phyloP scores from a whole-genome alignment of 2,888 invertebrate genomes.

The Isoperla grammatica region DNA sequence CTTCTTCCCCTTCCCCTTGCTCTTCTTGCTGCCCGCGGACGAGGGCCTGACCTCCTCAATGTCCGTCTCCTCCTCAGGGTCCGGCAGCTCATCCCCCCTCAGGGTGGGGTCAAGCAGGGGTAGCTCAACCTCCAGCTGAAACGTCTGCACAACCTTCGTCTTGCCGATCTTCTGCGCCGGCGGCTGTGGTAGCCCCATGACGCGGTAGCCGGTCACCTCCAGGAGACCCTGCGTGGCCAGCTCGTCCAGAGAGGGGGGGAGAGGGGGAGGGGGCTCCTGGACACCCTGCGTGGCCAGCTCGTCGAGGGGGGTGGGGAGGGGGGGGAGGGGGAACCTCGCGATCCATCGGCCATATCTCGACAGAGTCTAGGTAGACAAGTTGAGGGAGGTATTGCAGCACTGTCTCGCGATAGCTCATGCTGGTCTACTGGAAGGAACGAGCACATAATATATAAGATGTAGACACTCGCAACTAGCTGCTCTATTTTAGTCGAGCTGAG shows the following conservation, averaged over 20 bases:
- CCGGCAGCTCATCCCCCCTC: slow-evolving; percentile 44
- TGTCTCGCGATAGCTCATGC: slow-evolving; percentile 46
- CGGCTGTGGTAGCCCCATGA: slow-evolving; percentile 51
- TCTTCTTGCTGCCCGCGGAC: not conserved
- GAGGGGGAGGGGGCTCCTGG: not conserved
- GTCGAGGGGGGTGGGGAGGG: slow-evolving; percentile 5
- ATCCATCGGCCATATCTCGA: slow-evolving; percentile 44
- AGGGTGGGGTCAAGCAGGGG: slow-evolving; percentile 50
- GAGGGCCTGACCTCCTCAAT: too few relatives aligned
- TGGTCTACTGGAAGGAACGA: slow-evolving; percentile 42
- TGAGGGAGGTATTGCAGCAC: slow-evolving; percentile 43
- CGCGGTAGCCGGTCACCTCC: slow-evolving; percentile 47
- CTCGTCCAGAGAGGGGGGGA: slow-evolving; percentile 32
- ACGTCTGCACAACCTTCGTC: slow-evolving; percentile 39
- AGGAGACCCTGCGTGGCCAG: slow-evolving; percentile 45
- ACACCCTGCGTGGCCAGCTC: slow-evolving; percentile 41
- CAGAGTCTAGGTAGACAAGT: slow-evolving; percentile 50
- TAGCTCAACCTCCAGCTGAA: slow-evolving; percentile 50
- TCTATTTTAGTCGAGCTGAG: too few relatives aligned
- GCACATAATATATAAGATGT: too few relatives aligned
- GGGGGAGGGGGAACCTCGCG: slow-evolving; percentile 18
- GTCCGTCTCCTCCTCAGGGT: slow-evolving; percentile 40
- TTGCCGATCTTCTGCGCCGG: slow-evolving; percentile 47
- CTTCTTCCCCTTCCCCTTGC: slow-evolving; percentile 10
- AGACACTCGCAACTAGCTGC: too few relatives aligned